Base-by-base conservation (phyloP, 2,888 invertebrate species). In the Clunio marinus region DNA sequence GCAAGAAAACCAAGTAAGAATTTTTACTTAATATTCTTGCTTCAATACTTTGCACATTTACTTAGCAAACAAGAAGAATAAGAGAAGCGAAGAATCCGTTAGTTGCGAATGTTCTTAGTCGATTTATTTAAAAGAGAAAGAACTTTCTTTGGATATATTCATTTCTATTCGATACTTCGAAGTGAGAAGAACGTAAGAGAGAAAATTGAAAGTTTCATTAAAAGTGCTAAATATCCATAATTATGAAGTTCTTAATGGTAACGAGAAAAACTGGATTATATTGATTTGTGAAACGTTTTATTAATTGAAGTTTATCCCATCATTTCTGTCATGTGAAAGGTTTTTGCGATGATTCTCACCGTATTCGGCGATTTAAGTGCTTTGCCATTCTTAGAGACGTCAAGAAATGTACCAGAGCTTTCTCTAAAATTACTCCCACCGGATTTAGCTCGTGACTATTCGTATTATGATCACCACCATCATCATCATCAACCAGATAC, bases 111-210 rank as follows among this genome's bases (percentile, higher is more conserved):
- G 10, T 10, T 27, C 27, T 27, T 32, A 4, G 32, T 32, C 32
- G 32, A 32, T 3, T 13, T 15, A 17, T 41, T 24, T 28, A 66
- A 66, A 66, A 66, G 65, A 66, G 65, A 66, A 66, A 66, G 65
- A 66, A 66, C 51, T 66, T 66, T 66, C 65, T 24, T 66, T 32
- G 51, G 20, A 4, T 20, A 17, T 28, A 46, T 65, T 65, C 51
- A 66, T 66, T 66, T 51, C 51, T 5, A 17, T 27, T 25, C 24
- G 55, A 32, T 15, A 17, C 17, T 28, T 66, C 45, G 51, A 51
- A 13, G 32, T 4, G 65, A 20, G 7, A 45, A 63, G 63, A 63
- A 63, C 51, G 45, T 13, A 55, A 55, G 24, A 17, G 55, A n/a
- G n/a, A n/a, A n/a, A n/a, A n/a, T n/a, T n/a, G n/a, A n/a, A n/a